Evolutionary conservation across 2,888 invertebrate genomes (phyloP).

Genomic region (Diarsia brunnea): DNA sequence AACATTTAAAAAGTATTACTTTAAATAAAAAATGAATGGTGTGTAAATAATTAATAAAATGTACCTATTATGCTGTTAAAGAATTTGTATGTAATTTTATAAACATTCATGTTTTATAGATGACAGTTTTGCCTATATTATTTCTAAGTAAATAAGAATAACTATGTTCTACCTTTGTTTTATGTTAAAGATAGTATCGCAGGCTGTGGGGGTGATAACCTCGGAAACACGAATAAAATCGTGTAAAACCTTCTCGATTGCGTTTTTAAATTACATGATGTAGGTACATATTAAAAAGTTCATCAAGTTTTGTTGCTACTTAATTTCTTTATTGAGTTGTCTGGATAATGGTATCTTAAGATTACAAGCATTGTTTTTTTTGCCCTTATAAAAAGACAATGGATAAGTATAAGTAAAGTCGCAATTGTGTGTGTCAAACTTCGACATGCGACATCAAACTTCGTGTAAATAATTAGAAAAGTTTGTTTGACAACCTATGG

Average conservation of each 20-base stretch:
- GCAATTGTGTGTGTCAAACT: too few species aligned
- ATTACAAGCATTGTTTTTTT: background rate
- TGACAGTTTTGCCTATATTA: slow-evolving; percentile 29
- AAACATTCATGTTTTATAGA: slow-evolving; percentile 2
- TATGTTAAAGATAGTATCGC: background rate
- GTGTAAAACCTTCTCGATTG: too few species aligned
- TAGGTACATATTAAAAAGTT: background rate
- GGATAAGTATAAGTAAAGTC: background rate
- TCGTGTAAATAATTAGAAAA: background rate
- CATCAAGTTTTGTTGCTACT: background rate
- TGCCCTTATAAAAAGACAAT: background rate
- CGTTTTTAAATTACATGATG: too few species aligned
- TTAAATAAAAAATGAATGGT: slow-evolving; percentile 64
- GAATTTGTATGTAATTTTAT: slow-evolving; percentile 43
- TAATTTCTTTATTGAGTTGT: background rate
- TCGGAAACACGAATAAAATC: background rate
- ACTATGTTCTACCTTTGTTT: background rate
- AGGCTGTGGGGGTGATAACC: background rate
- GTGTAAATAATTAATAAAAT: slow-evolving; percentile 74
- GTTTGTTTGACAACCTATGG: background rate
- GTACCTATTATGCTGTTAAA: slow-evolving; percentile 14
- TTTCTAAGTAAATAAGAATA: slow-evolving; percentile 3
- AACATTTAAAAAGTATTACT: slow-evolving; percentile 65
- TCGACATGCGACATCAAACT: background rate
- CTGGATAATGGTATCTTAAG: background rate